A percentile compares a stretch with the other conserved stretches of the same genome.
Evolutionary conservation across 2,113 vertebrate genomes (phyloP).

Genomic region (Piprites chloris): DNA sequence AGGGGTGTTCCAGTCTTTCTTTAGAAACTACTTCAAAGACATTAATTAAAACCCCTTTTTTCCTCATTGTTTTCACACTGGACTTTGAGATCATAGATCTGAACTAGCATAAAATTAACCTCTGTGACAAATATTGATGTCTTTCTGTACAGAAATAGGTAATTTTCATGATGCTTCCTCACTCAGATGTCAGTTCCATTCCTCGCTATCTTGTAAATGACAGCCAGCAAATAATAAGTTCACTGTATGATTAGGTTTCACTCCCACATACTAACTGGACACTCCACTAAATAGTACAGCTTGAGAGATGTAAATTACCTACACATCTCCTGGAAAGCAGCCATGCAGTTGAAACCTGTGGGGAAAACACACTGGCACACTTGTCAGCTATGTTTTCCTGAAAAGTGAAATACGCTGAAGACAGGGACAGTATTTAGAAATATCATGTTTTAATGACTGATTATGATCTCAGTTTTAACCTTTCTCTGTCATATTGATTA

Average conservation of each 20-base stretch:
- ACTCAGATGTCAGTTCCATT: not conserved
- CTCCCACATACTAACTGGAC: not conserved
- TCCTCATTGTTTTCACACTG: not conserved
- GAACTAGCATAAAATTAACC: not conserved
- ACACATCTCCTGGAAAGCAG: not conserved
- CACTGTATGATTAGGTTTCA: not conserved
- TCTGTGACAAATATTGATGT: not conserved
- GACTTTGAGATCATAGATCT: not conserved
- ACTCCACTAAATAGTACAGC: not conserved
- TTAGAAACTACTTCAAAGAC: not conserved
- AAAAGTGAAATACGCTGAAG: slow-evolving; percentile 60
- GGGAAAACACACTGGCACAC: slow-evolving; percentile 72
- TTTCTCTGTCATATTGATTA: not conserved
- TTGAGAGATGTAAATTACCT: not conserved
- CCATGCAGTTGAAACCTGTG: not conserved
- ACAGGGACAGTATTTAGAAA: not conserved
- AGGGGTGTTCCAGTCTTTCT: not conserved
- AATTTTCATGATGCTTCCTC: not conserved
- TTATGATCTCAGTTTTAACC: not conserved
- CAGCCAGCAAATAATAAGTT: not conserved
- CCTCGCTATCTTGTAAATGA: not conserved
- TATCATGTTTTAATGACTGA: not conserved
- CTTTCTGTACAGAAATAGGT: not conserved
- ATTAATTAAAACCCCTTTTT: not conserved
- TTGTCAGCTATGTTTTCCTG: slow-evolving; percentile 78